Base-by-base conservation (phyloP, 2,888 invertebrate species). In the Melipona beecheii region DNA sequence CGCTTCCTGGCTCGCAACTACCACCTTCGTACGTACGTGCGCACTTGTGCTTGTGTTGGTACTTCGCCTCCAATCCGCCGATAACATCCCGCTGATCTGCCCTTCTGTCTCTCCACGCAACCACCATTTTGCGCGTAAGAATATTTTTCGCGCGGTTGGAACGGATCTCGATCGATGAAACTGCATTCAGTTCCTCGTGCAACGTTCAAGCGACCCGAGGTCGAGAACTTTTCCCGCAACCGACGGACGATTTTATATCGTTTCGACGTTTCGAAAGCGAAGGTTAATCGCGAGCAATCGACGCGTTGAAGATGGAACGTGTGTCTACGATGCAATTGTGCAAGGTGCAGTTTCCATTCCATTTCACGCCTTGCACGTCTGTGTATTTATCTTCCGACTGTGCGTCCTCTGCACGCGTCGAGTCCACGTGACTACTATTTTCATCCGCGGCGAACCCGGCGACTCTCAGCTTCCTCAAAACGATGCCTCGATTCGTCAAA, bases 61-160 rank as follows among this genome's bases (percentile, higher is more conserved):
- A 68, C 56, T 66, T 60, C 50, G 15, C 19, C 52, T 43, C 60
- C 49, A 49, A 68, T 68, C 19, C 27, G 11, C 19, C 50, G 72
- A 77, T 79, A 69, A 65, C 66, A 9, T n/a, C n/a, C 49, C 31
- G 4, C n/a, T 31, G 31, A 31, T 13, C 31, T 56, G 58, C 36
- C 31, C 64, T 64, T 50, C 58, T 49, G n/a, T 54, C 36, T 79
- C 56, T 79, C 31, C 31, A 4, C 69, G 69, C 56, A 58, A 73
- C 72, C 68, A 60, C 13, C 43, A 19, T 75, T 75, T 68, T 27
- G 43, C 52, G 72, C 73, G 60, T 31, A 64, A 79, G 62, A 74
- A 69, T 80, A 81, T 74, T 79, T 31, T 4, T 31, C 31, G 31
- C 31, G 69, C 79, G 74, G 64, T 81, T 79, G 74, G 72, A 72